Conservation (phyloP, 2,113 vertebrate species). For the Calidris pugnax region DNA sequence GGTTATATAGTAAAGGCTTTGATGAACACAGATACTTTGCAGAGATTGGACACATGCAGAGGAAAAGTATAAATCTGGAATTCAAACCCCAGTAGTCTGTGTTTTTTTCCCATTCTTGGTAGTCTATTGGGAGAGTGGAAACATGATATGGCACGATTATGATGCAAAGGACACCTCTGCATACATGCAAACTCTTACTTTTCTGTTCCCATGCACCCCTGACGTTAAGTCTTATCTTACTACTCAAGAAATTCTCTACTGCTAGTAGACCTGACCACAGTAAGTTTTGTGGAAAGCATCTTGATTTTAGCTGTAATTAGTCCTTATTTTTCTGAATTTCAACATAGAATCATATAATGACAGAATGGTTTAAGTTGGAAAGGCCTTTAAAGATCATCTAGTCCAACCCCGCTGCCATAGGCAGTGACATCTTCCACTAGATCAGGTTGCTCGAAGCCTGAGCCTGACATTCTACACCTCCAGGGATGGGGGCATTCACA, state of each 20-base stretch:
- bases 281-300: not conserved
- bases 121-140: not conserved
- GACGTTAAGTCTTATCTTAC: not conserved
- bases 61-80: not conserved
- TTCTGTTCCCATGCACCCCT: not conserved
- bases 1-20: not conserved
- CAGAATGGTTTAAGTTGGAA: not conserved
- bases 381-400: not conserved
- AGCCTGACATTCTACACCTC: rapidly evolving
- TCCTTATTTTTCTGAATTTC: not conserved
- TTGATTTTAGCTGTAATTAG: not conserved
- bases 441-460: not conserved
- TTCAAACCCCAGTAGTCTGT: not conserved
- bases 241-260: not conserved
- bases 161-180: not conserved
- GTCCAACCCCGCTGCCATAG: not conserved
- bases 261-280: not conserved
- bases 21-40: not conserved
- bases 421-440: not conserved
- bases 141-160: not conserved
- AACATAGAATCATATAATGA: not conserved
- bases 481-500: not conserved
- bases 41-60: not conserved
- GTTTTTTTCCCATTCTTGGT: not conserved
- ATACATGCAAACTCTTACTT: not conserved